Base-by-base conservation (phyloP, 2,113 vertebrate species). In the Elaphurus davidianus region DNA sequence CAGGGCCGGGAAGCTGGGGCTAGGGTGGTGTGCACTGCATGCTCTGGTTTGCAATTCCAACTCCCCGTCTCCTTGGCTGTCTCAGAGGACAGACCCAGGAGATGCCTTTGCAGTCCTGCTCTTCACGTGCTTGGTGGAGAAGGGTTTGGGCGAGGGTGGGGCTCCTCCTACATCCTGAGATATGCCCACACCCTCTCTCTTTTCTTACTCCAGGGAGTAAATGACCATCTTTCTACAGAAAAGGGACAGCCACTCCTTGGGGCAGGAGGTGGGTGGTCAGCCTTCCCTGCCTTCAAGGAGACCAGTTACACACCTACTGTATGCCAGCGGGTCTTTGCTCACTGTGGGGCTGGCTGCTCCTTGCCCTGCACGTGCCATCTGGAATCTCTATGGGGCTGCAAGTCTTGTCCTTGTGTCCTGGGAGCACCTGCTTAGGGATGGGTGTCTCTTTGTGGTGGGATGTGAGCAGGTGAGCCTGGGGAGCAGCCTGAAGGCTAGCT, bases 331-430 rank as follows among this genome's bases (percentile, higher is more conserved):
- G 15, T 59, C 8, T 12, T 1, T 1, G 52, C 33, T 45, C 14
- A 25, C 55, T 5, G 6, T 2, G 4, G 76, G 76, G 43, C 76
- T 47, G 76, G 76, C 27, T 78, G 4, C 15, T 79, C 15, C 43
- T 54, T 43, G 5, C 83, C 47, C 17, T 47, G 40, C 5, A n/a
- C 0, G 0, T 2, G 36, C 11, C 14, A 1, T 11, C 33, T 13
- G 54, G 28, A 28, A 6, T 15, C 30, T 9, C 0, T 2, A 3
- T 2, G 82, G 55, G 43, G 50, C 12, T 0, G 1, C 15, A 4
- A 0, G 0, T 3, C 52, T 78, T 11, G 1, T 52, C 4, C 0
- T 13, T 30, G 11, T 14, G 47, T 17, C 16, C 79, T 21, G 21
- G 87, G 52, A 7, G 43, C 0, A 1, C 28, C 27, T 23, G 55